Percentiles rank a stretch among this genome's conserved stretches.
Evolutionary conservation across 1,140 invertebrate species (phyloP).

Genomic region (Piezodorus guildinii): DNA sequence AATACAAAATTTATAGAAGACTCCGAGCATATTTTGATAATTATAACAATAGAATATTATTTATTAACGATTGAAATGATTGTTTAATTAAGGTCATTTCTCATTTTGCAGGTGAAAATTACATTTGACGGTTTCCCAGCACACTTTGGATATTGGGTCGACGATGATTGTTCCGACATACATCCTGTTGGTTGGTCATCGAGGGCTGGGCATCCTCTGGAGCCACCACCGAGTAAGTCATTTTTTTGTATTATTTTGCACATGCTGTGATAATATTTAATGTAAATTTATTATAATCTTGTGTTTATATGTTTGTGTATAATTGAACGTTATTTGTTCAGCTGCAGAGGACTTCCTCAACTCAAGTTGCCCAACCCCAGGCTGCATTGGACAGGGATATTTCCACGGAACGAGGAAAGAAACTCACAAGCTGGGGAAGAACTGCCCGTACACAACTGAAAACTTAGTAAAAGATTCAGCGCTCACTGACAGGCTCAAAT

Average conservation of each 20-base stretch:
- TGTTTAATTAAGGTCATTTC: too few relatives aligned
- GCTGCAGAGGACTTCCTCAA: slow-evolving; percentile 37
- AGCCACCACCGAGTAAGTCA: slow-evolving; percentile 63
- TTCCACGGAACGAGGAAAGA: slow-evolving; percentile 59
- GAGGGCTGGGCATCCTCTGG: slow-evolving; percentile 74
- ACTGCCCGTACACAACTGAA: slow-evolving; percentile 70
- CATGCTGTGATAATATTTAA: neutral
- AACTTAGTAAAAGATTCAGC: slow-evolving; percentile 50
- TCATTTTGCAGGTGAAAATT: slow-evolving; percentile 45
- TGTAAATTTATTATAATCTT: neutral
- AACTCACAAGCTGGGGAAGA: slow-evolving; percentile 60
- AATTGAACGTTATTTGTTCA: slow-evolving; percentile 1
- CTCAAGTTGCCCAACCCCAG: slow-evolving; percentile 56
- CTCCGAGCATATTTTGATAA: too few relatives aligned
- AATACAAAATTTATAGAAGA: too few relatives aligned
- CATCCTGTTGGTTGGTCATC: slow-evolving; percentile 85
- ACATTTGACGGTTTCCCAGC: slow-evolving; percentile 86
- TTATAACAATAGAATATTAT: too few relatives aligned
- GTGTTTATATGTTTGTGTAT: neutral
- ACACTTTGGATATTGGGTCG: slow-evolving; percentile 76
- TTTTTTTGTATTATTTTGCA: slow-evolving; percentile 10
- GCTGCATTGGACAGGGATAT: slow-evolving; percentile 70
- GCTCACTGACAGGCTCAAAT: slow-evolving; percentile 41
- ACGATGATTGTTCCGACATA: slow-evolving; percentile 80
- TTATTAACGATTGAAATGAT: too few relatives aligned